Evolutionary conservation across 2,113 vertebrate species (phyloP), one percentile per base, ranked within the genome.

Genomic region (Apeltes quadracus): DNA sequence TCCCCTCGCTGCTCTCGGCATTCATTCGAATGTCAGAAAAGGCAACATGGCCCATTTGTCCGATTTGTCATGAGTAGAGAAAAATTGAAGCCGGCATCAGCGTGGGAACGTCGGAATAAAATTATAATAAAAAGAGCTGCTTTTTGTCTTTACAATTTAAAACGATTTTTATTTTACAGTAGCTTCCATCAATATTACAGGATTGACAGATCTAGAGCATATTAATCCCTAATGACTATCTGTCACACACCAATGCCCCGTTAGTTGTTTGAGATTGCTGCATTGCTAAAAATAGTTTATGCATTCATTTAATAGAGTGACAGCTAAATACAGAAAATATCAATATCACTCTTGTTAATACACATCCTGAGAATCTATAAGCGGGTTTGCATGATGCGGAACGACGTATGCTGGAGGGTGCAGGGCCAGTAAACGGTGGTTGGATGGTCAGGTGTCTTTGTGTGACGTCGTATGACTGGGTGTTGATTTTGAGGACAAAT

Each of bases 1-100:
- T 59, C 8, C 44, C 51, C 27, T 69, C 12, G 22, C 53, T 71
- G 56, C 61, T 79, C 1, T 9, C 2, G 12, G 69, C 76, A 77
- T 76, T 59, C 69, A 75, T 71, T 71, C 62, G 72, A 84, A 88
- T 74, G 74, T 76, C 82, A 81, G 54, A 64, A 72, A 78, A 74
- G 67, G 61, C 66, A 68, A 69, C 72, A 64, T 8, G 64, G 75
- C 34, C 61, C 57, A 73, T 81, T 72, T 81, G 46, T 74, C 69
- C 43, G 67, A 59, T 76, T 75, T 72, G 50, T 77, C 59, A 61
- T 56, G 38, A 70, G 34, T 5, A 25, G 56, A 76, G 50, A 78
- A 84, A 74, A 46, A 54, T 61, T 3, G 20, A 69, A 54, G 59
- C 34, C 38, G 15, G 32, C 43, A 54, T 61, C 43, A 13, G 65